Base-by-base conservation (phyloP, 1,140 invertebrate genomes). In the Mactra quadrangularis region DNA sequence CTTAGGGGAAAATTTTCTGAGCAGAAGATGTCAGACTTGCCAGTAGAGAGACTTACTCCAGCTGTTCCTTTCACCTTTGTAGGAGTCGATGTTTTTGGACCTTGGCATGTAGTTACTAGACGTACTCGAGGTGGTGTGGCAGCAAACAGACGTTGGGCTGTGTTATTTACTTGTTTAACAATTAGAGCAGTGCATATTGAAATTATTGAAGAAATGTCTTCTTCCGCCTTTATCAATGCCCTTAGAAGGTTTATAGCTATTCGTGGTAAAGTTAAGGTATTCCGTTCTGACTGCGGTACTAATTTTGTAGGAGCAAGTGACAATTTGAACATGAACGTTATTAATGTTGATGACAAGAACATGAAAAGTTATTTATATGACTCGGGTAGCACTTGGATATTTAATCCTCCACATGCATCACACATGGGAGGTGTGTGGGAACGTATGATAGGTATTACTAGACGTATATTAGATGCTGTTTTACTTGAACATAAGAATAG, bases 351-450 rank as follows among this genome's bases (percentile, higher is more conserved):
- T 13, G 50, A 55, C 33, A 55, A 6, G 9, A 15, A 9, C 3
- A 83, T 82, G 1, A 41, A 68, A 15, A 31, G 71, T 17, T 57
- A 59, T 38, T 72, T 85, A 4, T 19, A 31, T 6, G 35, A 81
- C 13, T 17, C 17, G 3, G 52, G 59, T 19, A 81, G 47, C 9
- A 45, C 25, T 15, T 75, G 76, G 70, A 71, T 57, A 1, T 87
- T 85, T 68, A 87, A 84, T 41, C 75, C 75, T 19, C 86, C 79
- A 35, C 41, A 83, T 77, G n/a, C 71, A 11, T 76, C 82, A 15
- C 85, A 86, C 68, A 77, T 83, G 71, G 75, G 75, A 41, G 82
- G 84, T 15, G 52, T 76, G 15, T 88, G 86, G 87, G 86, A 88
- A 41, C 27, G 87, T n/a, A 82, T 85, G 59, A 85, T 88, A 1